A percentile compares a stretch with the other conserved stretches of the same genome.
phyloP scores from a whole-genome alignment of 2,888 invertebrate genomes.

The Plagodis dolabraria region DNA sequence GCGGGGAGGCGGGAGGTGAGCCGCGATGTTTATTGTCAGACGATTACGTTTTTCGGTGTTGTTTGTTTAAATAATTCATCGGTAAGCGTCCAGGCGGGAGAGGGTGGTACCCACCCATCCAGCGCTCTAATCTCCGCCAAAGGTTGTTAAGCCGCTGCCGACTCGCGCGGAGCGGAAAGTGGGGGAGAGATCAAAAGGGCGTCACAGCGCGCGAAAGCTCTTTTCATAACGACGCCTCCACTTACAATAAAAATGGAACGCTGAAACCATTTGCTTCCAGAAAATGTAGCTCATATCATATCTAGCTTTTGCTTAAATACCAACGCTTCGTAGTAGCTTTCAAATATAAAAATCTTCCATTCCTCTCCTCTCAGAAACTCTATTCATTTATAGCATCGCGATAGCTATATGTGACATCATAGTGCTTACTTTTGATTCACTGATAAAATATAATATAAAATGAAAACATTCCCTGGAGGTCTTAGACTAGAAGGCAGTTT shows the following conservation, averaged over 20 bases:
- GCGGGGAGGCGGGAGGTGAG: neutral
- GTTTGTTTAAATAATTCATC: conserved; percentile 14
- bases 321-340: no score
- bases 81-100: neutral
- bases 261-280: neutral
- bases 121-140: conserved; percentile 22
- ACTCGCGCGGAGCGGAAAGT: conserved; percentile 1
- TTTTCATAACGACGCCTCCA: conserved; percentile 13
- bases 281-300: neutral
- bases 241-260: conserved; percentile 9
- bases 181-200: neutral
- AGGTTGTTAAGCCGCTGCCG: conserved; percentile 21
- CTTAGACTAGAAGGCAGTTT: no score
- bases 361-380: no score
- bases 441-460: no score
- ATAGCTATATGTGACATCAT: no score
- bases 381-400: no score
- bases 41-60: conserved; percentile 12
- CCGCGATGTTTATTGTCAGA: conserved; percentile 2
- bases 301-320: neutral
- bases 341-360: no score
- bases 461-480: no score
- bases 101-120: conserved; percentile 2
- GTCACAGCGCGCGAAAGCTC: conserved; percentile 1
- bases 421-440: no score